phyloP scores from a whole-genome alignment of 1,140 invertebrate species.

The Gonioctena quinquepunctata region DNA sequence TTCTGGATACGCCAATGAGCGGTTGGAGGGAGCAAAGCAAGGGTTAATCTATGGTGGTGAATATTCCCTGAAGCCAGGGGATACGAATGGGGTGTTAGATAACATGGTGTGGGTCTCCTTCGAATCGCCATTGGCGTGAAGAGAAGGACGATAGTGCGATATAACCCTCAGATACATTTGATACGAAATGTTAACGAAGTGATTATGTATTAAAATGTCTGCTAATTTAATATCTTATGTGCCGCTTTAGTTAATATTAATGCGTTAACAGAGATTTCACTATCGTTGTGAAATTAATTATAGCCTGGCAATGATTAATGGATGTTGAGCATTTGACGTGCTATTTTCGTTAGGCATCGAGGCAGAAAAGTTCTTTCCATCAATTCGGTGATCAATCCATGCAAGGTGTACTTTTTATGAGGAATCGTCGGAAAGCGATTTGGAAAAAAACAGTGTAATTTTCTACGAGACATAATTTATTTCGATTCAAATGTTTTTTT shows the following conservation, averaged over 20 bases:
- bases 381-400: background rate
- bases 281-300: conserved; percentile 24
- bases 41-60: conserved; percentile 32
- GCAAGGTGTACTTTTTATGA: background rate
- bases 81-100: conserved; percentile 26
- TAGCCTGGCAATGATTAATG: conserved; percentile 16
- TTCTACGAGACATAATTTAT: too few species aligned
- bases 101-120: conserved; percentile 29
- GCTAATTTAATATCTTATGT: conserved; percentile 23
- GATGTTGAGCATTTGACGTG: background rate
- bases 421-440: too few species aligned
- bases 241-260: conserved; percentile 14
- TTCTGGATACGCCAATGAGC: conserved; percentile 15
- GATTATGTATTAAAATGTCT: conserved; percentile 37
- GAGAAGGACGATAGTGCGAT: conserved; percentile 28
- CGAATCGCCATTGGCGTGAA: conserved; percentile 38
- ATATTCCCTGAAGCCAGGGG: conserved; percentile 24
- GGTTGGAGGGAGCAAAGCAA: background rate
- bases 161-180: conserved; percentile 36
- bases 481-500: too few species aligned
- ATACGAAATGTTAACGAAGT: conserved; percentile 39
- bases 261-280: conserved; percentile 15
- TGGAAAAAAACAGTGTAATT: too few species aligned
- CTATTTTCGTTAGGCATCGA: background rate
- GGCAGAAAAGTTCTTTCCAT: background rate